phyloP scores from a whole-genome alignment of 2,113 vertebrate species.

The Phalacrocorax pelagicus region DNA sequence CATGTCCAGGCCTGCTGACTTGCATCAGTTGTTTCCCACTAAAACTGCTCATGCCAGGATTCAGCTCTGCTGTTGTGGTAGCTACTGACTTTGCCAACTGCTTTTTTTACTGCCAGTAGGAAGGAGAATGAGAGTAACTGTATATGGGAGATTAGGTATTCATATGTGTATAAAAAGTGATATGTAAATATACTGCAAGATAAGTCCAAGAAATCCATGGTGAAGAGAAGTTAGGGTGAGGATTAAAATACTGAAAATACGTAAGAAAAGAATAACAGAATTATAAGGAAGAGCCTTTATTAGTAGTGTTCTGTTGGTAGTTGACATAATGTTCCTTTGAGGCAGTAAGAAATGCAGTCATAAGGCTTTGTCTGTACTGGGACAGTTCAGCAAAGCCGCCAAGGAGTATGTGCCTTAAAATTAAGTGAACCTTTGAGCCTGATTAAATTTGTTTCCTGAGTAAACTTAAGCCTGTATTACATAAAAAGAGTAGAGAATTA shows the following conservation, averaged over 20 bases:
- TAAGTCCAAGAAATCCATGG: neutral
- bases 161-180: neutral
- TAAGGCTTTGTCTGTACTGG: slow-evolving; percentile 17
- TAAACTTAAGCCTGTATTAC: neutral
- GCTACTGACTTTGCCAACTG: slow-evolving; percentile 33
- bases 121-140: neutral
- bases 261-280: neutral
- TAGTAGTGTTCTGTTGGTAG: neutral
- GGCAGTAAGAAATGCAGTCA: neutral
- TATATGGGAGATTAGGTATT: neutral
- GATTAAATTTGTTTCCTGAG: neutral
- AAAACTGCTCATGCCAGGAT: neutral
- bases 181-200: neutral
- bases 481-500: neutral
- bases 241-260: neutral
- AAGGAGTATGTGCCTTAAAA: neutral
- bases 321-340: slow-evolving; percentile 28
- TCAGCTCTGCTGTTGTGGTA: slow-evolving; percentile 6
- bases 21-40: neutral
- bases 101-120: slow-evolving; percentile 12
- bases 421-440: slow-evolving; percentile 7
- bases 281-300: neutral
- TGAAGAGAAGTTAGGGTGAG: neutral
- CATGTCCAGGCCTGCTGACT: slow-evolving; percentile 27
- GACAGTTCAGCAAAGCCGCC: neutral